These are phyloP conservation scores for Darevskia mixta DNA, from an alignment of 2,797 vertebrate species.

Conservation along the genomic window DNA sequence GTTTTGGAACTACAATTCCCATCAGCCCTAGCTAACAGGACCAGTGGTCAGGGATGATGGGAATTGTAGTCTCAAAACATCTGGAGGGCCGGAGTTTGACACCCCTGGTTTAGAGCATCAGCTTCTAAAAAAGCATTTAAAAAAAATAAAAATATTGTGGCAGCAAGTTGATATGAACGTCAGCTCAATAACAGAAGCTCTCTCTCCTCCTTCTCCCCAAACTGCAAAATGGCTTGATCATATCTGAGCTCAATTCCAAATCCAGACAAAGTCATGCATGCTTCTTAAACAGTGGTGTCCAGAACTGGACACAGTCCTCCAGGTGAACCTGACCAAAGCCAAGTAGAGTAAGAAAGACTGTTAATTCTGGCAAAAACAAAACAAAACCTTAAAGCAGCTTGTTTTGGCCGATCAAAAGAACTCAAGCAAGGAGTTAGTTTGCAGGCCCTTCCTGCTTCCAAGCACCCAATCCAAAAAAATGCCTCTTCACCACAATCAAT, in stretches of 20 bases:
- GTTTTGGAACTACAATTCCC: too few species aligned
- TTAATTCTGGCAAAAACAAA: neutral
- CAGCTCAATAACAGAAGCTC: neutral
- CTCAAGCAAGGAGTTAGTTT: neutral
- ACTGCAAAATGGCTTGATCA: neutral
- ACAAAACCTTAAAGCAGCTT: neutral
- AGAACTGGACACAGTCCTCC: too few species aligned
- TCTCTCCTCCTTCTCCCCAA: neutral
- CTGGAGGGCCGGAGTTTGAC: too few species aligned
- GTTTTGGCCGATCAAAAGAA: neutral
- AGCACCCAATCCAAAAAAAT: neutral
- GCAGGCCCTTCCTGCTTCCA: neutral
- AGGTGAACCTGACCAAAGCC: neutral
- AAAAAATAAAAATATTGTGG: too few species aligned
- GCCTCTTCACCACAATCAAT: neutral
- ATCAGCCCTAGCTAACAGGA: too few species aligned
- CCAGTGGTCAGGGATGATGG: too few species aligned
- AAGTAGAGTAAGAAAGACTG: neutral
- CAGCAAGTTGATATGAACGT: neutral
- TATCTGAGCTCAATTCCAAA: neutral
- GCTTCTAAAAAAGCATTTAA: too few species aligned
- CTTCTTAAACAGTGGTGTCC: too few species aligned
- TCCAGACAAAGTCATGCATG: neutral
- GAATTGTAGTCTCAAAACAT: too few species aligned
- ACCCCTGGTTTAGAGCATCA: neutral